phyloP scores from a whole-genome alignment of 2,113 vertebrate species.

The Solenodon paradoxus region DNA sequence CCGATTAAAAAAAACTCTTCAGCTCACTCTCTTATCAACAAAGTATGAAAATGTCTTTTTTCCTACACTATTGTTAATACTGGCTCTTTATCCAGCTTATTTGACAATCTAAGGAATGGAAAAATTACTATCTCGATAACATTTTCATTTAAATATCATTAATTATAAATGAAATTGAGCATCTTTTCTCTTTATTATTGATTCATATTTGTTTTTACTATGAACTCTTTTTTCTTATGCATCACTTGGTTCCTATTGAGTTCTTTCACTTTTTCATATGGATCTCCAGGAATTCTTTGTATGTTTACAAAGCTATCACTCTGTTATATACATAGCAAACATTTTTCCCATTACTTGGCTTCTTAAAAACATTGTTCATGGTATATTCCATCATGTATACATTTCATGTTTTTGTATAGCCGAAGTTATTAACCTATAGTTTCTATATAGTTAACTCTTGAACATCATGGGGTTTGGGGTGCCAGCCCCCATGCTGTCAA shows the following conservation, averaged over 20 bases:
- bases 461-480: too few species aligned
- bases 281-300: neutral
- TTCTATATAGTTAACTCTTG: too few species aligned
- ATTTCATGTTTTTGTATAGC: neutral
- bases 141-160: neutral
- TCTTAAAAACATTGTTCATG: neutral
- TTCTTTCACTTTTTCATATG: neutral
- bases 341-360: neutral
- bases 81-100: neutral
- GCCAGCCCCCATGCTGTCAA: too few species aligned
- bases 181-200: neutral
- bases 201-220: neutral
- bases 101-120: neutral
- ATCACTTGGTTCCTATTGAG: neutral
- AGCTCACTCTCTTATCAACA: too few species aligned
- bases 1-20: neutral
- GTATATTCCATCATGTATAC: neutral
- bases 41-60: too few species aligned
- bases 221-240: neutral
- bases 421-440: neutral
- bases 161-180: too few species aligned
- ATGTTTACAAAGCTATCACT: neutral
- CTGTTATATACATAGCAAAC: neutral
- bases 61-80: neutral
- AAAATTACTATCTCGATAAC: neutral